Conservation (phyloP, 1,140 invertebrate genomes). For the Leptinotarsa texana region DNA sequence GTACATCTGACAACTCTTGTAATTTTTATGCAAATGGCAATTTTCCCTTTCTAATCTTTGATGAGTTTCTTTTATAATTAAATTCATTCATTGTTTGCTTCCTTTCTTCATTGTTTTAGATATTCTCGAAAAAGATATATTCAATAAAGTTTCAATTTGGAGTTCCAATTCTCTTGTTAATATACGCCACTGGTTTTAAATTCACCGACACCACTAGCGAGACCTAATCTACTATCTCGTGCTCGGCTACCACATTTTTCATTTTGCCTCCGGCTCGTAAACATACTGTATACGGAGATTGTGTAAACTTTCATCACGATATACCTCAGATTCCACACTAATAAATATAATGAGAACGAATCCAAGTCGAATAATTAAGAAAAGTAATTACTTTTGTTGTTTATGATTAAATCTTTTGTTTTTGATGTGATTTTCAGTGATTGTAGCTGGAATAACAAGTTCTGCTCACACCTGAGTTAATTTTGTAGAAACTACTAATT, state of each 20-base stretch:
- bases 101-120: no score
- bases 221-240: constrained; percentile 17
- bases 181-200: neutral
- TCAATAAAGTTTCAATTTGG: no score
- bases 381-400: neutral
- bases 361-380: neutral
- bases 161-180: neutral
- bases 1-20: no score
- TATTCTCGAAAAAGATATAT: no score
- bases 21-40: no score
- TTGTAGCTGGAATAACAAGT: no score
- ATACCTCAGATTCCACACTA: neutral
- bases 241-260: constrained; percentile 15
- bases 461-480: no score
- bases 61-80: no score
- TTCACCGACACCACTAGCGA: neutral
- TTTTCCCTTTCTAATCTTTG: no score
- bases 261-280: constrained; percentile 16
- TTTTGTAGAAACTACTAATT: no score
- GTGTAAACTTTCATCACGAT: constrained; percentile 22
- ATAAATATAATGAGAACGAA: neutral
- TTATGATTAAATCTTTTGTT: neutral
- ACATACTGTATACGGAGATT: constrained; percentile 16
- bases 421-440: neutral
- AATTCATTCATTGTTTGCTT: no score